Conservation (phyloP, 2,888 invertebrate species). For the Litoditis marina region DNA sequence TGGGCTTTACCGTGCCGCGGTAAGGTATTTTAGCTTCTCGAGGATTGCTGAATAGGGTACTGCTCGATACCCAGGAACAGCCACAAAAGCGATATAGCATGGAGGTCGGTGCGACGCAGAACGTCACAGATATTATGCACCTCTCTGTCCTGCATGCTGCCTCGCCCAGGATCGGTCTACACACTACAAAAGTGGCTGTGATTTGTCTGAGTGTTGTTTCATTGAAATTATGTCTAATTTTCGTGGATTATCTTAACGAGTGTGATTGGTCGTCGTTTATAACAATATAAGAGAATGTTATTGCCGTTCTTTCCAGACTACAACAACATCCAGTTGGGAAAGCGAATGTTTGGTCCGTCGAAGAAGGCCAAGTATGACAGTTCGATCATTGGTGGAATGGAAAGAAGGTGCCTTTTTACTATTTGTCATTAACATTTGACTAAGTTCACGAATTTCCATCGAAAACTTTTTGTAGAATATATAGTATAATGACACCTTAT, state of each 20-base stretch:
- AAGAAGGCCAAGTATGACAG: conserved; percentile 52
- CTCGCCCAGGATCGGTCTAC: no score
- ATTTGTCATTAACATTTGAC: conserved; percentile 1
- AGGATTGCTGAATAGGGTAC: no score
- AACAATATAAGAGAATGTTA: background rate
- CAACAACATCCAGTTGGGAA: conserved; percentile 60
- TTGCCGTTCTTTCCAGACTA: conserved; percentile 48
- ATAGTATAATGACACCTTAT: no score
- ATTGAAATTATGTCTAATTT: background rate
- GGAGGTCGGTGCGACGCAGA: no score
- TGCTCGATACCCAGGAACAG: no score
- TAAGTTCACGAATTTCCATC: background rate
- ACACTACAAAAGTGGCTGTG: background rate
- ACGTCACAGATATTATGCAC: no score
- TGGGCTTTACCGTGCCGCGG: no score
- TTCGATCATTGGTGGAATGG: conserved; percentile 60
- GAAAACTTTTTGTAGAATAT: no score
- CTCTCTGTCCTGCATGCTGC: no score
- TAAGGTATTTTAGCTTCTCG: no score
- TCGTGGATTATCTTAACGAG: background rate
- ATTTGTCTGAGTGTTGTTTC: background rate
- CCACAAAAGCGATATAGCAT: no score
- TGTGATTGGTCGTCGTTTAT: background rate
- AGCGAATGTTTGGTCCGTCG: conserved; percentile 59
- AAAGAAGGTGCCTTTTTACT: no score